Base-by-base conservation (phyloP, 2,113 vertebrate species). In the Mesoclemmys tuberculata region DNA sequence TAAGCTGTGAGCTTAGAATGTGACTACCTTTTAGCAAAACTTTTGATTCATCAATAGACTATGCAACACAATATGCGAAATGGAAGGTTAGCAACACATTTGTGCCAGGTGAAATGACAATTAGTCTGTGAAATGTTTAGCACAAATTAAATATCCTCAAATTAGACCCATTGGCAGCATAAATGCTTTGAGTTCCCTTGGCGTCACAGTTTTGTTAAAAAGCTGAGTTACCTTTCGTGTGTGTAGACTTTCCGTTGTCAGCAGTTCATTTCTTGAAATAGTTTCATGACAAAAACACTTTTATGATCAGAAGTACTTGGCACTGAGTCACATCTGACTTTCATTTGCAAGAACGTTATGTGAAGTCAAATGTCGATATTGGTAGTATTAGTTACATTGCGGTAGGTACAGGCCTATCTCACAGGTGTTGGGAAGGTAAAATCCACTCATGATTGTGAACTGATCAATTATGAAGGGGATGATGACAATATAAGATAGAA, bases 111-210 rank as follows among this genome's bases (percentile, higher is more conserved):
- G 46, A 94, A 94, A 85, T 35, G 85, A 7, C 61, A 64, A 79
- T 93, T 96, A 90, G 14, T 58, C 91, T 89, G 52, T 80, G 49
- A 92, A 92, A 92, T 68, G 44, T 90, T 90, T 90, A 89, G n/a
- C 54, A 88, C 74, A 93, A 84, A 64, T 74, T 95, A 90, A 82
- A 91, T 91, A 94, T 82, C 95, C 96, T 95, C 94, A 91, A 92
- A 91, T 91, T 94, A 44, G 74, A 68, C 58, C 94, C 81, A 51
- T 5, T 86, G 85, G 93, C 89, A 94, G 58, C 29, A 80, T 29
- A 92, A 96, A 96, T 96, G 87, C 94, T 97, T 96, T 94, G 92
- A 94, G 90, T 96, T 96, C 96, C 95, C 94, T 95, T 96, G 94
- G 95, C 94, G 94, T 97, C 95, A 88, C 64, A 58, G 89, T 92